Evolutionary conservation across 1,140 invertebrate genomes (phyloP).

Genomic region (Sinella curviseta): DNA sequence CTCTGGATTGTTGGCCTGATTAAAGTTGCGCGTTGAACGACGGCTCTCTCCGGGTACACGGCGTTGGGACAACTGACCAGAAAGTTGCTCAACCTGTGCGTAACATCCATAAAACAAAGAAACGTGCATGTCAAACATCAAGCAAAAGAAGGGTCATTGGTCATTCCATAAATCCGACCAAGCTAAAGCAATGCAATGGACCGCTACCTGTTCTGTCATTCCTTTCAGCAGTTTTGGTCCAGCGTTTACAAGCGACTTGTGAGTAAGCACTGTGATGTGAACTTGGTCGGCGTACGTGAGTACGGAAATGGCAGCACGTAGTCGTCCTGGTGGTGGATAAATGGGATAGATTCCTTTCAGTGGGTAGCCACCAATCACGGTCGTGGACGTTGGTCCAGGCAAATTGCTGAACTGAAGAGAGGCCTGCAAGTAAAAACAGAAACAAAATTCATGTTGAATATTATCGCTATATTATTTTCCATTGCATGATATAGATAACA

Average conservation of each 20-base stretch:
- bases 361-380: slow-evolving; percentile 54
- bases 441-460: slow-evolving; percentile 32
- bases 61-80: slow-evolving; percentile 57
- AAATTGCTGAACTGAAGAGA: slow-evolving; percentile 58
- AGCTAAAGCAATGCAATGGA: neutral
- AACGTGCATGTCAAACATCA: no score
- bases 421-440: slow-evolving; percentile 49
- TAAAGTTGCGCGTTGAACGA: slow-evolving; percentile 41
- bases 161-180: neutral
- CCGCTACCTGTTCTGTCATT: slow-evolving; percentile 40
- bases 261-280: slow-evolving; percentile 58
- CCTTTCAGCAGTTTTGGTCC: slow-evolving; percentile 33
- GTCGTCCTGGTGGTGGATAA: slow-evolving; percentile 57
- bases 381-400: slow-evolving; percentile 58
- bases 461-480: neutral
- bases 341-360: slow-evolving; percentile 58
- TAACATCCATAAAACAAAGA: slow-evolving; percentile 17
- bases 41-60: slow-evolving; percentile 59
- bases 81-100: slow-evolving; percentile 58
- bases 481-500: neutral
- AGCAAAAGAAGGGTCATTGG: neutral
- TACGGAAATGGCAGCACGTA: slow-evolving; percentile 59
- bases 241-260: slow-evolving; percentile 53
- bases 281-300: slow-evolving; percentile 61
- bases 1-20: slow-evolving; percentile 43